Conservation (phyloP, 2,888 invertebrate species). For the Lamellibrachia columna region DNA sequence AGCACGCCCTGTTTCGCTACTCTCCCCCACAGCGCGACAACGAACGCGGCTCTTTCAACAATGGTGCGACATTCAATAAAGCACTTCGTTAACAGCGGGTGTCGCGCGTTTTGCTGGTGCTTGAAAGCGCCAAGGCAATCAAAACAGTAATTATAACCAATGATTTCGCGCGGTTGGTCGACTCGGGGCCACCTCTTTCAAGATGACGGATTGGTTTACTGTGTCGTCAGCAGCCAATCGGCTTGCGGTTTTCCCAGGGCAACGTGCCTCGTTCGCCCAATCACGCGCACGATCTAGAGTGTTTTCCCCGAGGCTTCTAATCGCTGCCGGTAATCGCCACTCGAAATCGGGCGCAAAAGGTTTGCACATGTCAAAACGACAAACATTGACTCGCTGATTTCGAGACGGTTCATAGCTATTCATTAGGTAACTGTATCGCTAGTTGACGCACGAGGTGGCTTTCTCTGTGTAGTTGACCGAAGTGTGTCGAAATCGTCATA, state of each 20-base stretch:
- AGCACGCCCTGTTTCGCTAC: not conserved
- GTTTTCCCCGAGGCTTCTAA: not conserved
- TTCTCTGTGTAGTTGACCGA: not conserved
- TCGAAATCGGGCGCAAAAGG: not conserved
- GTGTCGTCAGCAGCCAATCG: not conserved
- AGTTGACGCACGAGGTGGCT: not conserved
- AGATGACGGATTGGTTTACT: not conserved
- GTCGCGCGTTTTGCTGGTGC: not conserved
- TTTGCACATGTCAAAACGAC: not conserved
- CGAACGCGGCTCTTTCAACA: not conserved
- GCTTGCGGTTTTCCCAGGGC: not conserved
- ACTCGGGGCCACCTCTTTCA: not conserved
- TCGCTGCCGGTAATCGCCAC: not conserved
- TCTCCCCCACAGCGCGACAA: not conserved
- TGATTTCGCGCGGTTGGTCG: conserved; percentile 16
- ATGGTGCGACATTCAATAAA: not conserved
- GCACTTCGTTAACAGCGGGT: not conserved
- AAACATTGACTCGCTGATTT: not conserved
- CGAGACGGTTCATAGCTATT: not conserved
- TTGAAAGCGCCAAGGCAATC: not conserved
- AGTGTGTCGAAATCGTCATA: not conserved
- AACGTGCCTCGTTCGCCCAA: not conserved
- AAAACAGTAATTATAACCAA: not conserved
- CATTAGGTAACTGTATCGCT: not conserved
- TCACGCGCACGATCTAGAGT: not conserved